These are phyloP conservation scores for Saguinus imperator DNA, from an alignment of 2,113 vertebrate genomes.

Conservation along the genomic window DNA sequence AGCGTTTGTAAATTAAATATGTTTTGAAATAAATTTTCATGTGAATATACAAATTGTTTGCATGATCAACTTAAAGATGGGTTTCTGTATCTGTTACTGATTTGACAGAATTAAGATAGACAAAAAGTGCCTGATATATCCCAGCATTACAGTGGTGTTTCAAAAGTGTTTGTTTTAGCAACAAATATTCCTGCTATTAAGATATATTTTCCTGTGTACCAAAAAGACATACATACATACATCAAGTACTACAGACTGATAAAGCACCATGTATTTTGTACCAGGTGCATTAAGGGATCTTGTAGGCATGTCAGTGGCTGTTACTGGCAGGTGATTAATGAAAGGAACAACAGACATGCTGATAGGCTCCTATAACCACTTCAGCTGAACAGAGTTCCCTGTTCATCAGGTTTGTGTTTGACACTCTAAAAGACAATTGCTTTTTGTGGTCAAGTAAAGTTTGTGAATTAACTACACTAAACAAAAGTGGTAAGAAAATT, in stretches of 20 bases:
- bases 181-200: background rate
- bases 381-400: background rate
- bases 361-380: too few species aligned
- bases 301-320: background rate
- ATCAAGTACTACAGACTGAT: background rate
- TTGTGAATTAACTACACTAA: background rate
- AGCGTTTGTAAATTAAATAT: background rate
- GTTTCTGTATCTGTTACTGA: background rate
- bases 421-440: background rate
- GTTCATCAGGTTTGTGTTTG: background rate
- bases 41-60: background rate
- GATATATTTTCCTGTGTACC: background rate
- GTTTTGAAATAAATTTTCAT: background rate
- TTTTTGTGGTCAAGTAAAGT: background rate
- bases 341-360: background rate
- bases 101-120: background rate
- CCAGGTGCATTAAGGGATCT: background rate
- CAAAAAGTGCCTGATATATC: background rate
- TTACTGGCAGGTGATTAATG: background rate
- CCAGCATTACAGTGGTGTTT: background rate
- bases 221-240: background rate
- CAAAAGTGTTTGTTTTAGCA: background rate
- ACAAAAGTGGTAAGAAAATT: constrained; percentile 18
- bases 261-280: background rate
- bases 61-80: background rate